Conservation (phyloP, 2,797 vertebrate species). For the Hyperoplus immaculatus region DNA sequence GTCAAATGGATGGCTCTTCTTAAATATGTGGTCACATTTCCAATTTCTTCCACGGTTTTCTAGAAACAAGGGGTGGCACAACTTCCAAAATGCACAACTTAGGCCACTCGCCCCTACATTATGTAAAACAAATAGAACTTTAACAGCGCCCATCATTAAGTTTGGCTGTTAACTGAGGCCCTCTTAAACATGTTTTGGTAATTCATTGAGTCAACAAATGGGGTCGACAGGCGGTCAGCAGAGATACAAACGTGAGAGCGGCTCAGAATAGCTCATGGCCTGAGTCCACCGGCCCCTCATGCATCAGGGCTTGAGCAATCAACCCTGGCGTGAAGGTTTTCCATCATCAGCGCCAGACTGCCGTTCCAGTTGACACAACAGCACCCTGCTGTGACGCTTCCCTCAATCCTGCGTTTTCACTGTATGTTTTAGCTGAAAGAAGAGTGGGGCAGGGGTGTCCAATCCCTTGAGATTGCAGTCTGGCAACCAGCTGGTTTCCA, state of each 20-base stretch:
- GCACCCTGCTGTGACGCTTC: constrained; percentile 65
- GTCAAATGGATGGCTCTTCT: no score
- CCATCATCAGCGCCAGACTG: constrained; percentile 66
- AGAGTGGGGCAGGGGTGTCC: constrained; percentile 29
- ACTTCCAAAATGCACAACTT: no score
- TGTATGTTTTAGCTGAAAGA: constrained; percentile 63
- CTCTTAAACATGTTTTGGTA: constrained; percentile 41
- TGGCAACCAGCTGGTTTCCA: constrained; percentile 84
- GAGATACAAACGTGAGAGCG: constrained; percentile 52
- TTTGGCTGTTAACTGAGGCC: constrained; percentile 23
- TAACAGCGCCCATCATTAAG: constrained; percentile 24
- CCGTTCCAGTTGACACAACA: constrained; percentile 72
- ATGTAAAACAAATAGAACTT: constrained; percentile 35
- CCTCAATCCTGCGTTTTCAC: constrained; percentile 58
- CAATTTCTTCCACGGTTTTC: no score
- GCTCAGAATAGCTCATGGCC: constrained; percentile 65
- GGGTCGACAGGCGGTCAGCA: constrained; percentile 59
- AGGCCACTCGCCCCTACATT: background rate
- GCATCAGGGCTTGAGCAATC: constrained; percentile 62
- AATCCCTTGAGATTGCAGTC: constrained; percentile 64
- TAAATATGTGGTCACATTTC: no score
- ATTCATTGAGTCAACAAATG: constrained; percentile 59
- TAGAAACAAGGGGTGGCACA: no score
- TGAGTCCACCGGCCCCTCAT: constrained; percentile 49
- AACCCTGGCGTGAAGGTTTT: constrained; percentile 69